Conservation (phyloP, 2,797 vertebrate genomes). For the Schizopygopsis pylzovi region DNA sequence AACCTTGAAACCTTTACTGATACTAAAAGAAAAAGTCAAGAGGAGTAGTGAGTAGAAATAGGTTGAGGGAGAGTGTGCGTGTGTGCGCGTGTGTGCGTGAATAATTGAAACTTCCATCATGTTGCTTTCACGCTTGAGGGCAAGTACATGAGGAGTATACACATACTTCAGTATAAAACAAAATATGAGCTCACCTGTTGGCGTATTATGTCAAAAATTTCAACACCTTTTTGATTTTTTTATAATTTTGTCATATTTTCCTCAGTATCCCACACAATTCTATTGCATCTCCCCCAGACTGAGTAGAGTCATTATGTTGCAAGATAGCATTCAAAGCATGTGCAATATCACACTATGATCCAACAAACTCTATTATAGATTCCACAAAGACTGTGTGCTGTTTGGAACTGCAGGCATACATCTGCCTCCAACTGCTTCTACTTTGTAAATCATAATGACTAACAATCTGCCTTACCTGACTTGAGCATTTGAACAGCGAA, state of each 20-base stretch:
- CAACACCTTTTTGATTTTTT: background rate
- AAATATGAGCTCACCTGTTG: slow-evolving; percentile 22
- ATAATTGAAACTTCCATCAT: slow-evolving; percentile 59
- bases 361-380: background rate
- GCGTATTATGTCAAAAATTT: background rate
- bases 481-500: background rate
- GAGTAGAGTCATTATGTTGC: background rate
- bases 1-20: background rate
- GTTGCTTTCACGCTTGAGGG: slow-evolving; percentile 42
- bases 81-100: slow-evolving; percentile 46
- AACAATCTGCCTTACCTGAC: background rate
- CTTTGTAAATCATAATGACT: background rate
- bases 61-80: slow-evolving; percentile 15
- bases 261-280: background rate
- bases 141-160: slow-evolving; percentile 26
- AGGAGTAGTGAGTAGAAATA: background rate
- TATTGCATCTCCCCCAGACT: background rate
- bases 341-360: background rate
- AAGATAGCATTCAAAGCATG: slow-evolving; percentile 6
- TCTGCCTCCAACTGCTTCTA: background rate
- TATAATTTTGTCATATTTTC: background rate
- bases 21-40: background rate
- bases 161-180: slow-evolving; percentile 13
- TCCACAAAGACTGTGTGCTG: background rate
- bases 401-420: background rate